Percentiles rank a stretch among this genome's conserved stretches.
phyloP scores from a whole-genome alignment of 2,113 vertebrate genomes.

The Leptosomus discolor region DNA sequence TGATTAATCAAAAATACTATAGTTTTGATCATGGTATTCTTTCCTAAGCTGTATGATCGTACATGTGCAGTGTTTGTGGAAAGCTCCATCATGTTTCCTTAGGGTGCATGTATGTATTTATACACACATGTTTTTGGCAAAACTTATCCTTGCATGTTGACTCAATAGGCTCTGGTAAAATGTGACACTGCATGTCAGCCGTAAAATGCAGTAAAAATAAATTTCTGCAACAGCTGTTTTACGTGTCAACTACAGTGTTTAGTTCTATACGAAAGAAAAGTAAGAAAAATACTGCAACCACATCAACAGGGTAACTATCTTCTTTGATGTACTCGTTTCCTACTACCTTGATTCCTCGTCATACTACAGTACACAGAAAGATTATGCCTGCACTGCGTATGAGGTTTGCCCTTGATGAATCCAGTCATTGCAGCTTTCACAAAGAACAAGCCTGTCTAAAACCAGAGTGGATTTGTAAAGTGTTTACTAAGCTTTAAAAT shows the following conservation, averaged over 20 bases:
- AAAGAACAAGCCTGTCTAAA: slow-evolving; percentile 15
- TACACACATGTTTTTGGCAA: not conserved
- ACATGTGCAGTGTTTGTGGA: not conserved
- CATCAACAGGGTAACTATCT: not conserved
- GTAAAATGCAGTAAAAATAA: not conserved
- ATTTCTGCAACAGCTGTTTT: not conserved
- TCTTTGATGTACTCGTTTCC: not conserved
- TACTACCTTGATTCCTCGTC: not conserved
- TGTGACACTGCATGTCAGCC: not conserved
- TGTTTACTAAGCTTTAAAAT: slow-evolving; percentile 41
- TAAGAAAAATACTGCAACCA: not conserved
- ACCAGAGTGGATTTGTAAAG: slow-evolving; percentile 39
- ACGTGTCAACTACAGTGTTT: not conserved
- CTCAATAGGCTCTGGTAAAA: not conserved
- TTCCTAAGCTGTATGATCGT: not conserved
- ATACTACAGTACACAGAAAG: not conserved
- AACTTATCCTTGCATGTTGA: not conserved
- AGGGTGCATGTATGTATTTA: not conserved
- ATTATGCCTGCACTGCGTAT: not conserved
- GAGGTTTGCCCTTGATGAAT: not conserved
- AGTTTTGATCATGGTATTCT: not conserved
- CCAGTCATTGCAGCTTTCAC: slow-evolving; percentile 12
- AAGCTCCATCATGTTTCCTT: not conserved
- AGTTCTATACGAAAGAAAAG: not conserved
- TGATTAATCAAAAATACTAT: not conserved